A percentile compares a stretch with the other conserved stretches of the same genome.
These are phyloP conservation scores for Leptura quadrifasciata DNA, from an alignment of 2,888 invertebrate genomes.

Conservation along the genomic window DNA sequence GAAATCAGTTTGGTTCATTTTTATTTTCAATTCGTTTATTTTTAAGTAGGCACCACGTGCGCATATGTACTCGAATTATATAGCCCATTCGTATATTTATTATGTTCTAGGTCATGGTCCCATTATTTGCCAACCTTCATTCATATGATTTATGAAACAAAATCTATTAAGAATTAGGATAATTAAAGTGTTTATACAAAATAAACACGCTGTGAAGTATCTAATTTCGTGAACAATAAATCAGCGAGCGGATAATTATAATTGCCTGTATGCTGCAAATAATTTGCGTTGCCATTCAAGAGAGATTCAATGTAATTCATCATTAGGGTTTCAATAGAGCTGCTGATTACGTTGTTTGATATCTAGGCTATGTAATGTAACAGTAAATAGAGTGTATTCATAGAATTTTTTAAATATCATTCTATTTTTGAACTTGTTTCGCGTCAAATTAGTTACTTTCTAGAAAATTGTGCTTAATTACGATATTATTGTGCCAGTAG, in stretches of 20 bases:
- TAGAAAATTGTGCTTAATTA: no score
- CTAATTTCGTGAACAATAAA: conserved; percentile 17
- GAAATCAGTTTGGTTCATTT: no score
- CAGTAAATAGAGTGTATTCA: no score
- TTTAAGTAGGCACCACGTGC: not conserved
- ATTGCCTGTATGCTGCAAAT: conserved; percentile 1
- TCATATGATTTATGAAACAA: not conserved
- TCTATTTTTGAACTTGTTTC: no score
- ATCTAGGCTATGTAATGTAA: no score
- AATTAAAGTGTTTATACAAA: not conserved
- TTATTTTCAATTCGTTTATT: no score
- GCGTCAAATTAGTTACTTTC: no score
- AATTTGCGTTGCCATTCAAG: conserved; percentile 17
- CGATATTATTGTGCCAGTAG: no score
- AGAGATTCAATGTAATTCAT: conserved; percentile 13
- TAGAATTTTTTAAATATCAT: no score
- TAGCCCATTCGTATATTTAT: not conserved
- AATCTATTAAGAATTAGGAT: not conserved
- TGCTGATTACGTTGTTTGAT: conserved; percentile 16
- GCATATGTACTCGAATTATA: not conserved
- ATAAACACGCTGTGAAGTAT: not conserved
- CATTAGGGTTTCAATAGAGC: conserved; percentile 1
- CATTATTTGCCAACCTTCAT: not conserved
- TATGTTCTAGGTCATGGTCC: conserved; percentile 19
- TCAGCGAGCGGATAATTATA: conserved; percentile 6